Percentiles rank a stretch among this genome's conserved stretches.
Evolutionary conservation across 2,113 vertebrate genomes (phyloP).

Genomic region (Cephalopholis sonnerati): DNA sequence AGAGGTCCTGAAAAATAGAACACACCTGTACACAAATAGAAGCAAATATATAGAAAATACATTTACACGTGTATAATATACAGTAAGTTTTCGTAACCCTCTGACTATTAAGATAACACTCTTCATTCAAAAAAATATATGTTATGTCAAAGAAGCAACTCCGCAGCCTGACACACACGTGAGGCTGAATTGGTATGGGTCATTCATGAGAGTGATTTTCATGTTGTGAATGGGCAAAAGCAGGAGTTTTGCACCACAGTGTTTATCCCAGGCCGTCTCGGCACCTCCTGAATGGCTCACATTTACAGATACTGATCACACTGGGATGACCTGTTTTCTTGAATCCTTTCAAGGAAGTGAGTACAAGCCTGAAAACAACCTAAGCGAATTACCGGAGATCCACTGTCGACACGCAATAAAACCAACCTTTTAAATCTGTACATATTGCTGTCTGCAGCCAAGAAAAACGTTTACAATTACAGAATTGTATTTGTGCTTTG

Average conservation of each 20-base stretch:
- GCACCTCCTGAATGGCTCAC: conserved; percentile 60
- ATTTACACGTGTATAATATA: conserved; percentile 86
- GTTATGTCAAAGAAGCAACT: conserved; percentile 77
- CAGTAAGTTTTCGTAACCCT: conserved; percentile 79
- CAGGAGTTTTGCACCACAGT: conserved; percentile 73
- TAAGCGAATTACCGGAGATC: conserved; percentile 15
- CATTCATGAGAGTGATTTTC: conserved; percentile 66
- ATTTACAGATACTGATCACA: conserved; percentile 38
- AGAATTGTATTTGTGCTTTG: conserved; percentile 81
- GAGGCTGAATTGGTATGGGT: conserved; percentile 70
- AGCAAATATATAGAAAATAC: conserved; percentile 84
- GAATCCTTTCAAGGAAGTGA: conserved; percentile 25
- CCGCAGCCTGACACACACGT: conserved; percentile 53
- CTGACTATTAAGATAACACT: conserved; percentile 75
- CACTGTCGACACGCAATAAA: conserved; percentile 18
- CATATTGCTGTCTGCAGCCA: conserved; percentile 78
- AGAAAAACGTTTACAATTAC: conserved; percentile 67
- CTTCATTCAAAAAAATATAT: conserved; percentile 82
- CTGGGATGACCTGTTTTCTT: conserved; percentile 40
- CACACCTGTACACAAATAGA: conserved; percentile 75
- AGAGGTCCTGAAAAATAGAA: conserved; percentile 74
- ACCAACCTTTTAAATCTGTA: conserved; percentile 59
- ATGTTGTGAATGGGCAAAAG: conserved; percentile 66
- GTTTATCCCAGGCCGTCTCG: conserved; percentile 63
- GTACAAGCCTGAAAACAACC: conserved; percentile 21